These are phyloP conservation scores for Sylvicola cinctus DNA, from an alignment of 2,888 invertebrate genomes.

Conservation along the genomic window DNA sequence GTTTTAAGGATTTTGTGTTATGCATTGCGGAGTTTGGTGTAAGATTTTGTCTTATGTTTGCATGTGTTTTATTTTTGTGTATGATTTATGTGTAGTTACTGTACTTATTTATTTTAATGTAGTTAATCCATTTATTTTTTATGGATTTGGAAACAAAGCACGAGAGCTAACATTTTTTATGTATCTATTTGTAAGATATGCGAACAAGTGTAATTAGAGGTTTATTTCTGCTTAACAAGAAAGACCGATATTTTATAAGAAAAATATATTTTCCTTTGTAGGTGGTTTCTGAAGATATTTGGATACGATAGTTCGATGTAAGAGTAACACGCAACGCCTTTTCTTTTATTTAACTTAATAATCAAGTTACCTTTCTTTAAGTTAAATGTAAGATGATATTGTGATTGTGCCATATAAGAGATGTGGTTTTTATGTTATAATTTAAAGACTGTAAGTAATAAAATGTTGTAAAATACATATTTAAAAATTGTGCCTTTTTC, in stretches of 20 bases:
- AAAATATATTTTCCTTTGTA: constrained; percentile 8
- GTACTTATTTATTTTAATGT: too few species aligned
- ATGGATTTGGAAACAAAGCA: too few species aligned
- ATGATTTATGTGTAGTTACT: too few species aligned
- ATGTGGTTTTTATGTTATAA: not conserved
- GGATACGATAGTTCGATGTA: constrained; percentile 8
- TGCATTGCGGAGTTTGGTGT: constrained; percentile 2
- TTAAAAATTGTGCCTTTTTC: too few species aligned
- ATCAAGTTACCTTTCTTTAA: not conserved
- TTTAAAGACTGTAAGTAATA: constrained; percentile 1
- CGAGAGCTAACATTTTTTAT: too few species aligned
- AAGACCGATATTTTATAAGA: constrained; percentile 2
- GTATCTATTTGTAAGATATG: too few species aligned
- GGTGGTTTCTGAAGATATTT: constrained; percentile 12
- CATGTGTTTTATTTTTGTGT: too few species aligned
- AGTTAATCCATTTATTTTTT: too few species aligned
- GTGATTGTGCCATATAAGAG: constrained; percentile 1
- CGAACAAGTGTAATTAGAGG: too few species aligned
- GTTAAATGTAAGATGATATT: not conserved
- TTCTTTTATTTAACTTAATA: not conserved
- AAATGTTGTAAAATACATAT: not conserved
- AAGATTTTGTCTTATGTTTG: constrained; percentile 2
- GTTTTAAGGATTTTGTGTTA: constrained; percentile 2
- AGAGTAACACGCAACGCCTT: not conserved
- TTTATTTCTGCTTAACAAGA: too few species aligned